Evolutionary conservation across 2,888 invertebrate species (phyloP).

Genomic region (Notocelia uddmanniana): DNA sequence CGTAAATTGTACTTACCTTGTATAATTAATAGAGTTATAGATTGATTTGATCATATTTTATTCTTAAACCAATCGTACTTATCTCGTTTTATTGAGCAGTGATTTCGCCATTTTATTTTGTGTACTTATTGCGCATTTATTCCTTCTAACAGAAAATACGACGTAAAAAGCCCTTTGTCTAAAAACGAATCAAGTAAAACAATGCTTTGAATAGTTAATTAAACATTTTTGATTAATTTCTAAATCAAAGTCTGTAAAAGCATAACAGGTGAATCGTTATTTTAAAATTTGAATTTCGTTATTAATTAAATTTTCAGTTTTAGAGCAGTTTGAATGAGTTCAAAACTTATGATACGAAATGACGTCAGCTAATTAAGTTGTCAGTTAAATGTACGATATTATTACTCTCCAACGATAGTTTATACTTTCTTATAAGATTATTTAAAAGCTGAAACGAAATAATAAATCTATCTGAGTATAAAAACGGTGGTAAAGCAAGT

Average conservation of each 20-base stretch:
- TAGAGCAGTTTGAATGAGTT: neutral
- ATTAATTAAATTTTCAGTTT: conserved; percentile 4
- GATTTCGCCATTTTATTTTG: neutral
- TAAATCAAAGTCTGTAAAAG: neutral
- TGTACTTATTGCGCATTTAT: neutral
- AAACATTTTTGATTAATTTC: conserved; percentile 8
- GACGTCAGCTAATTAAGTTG: neutral
- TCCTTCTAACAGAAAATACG: neutral
- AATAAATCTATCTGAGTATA: too few species aligned
- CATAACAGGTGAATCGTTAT: neutral
- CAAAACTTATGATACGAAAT: neutral
- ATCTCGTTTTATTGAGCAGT: too few species aligned
- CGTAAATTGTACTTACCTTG: too few species aligned
- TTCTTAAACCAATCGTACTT: too few species aligned
- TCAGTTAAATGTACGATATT: neutral
- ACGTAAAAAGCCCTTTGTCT: neutral
- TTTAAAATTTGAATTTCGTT: neutral
- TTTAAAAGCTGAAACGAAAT: too few species aligned
- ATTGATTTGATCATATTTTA: too few species aligned
- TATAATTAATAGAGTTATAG: too few species aligned
- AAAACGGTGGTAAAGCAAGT: too few species aligned
- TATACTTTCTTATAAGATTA: too few species aligned
- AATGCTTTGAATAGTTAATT: neutral
- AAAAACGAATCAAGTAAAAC: neutral
- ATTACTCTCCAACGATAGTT: too few species aligned